Evolutionary conservation across 2,113 vertebrate species (phyloP).

Genomic region (Lycocorax pyrrhopterus): DNA sequence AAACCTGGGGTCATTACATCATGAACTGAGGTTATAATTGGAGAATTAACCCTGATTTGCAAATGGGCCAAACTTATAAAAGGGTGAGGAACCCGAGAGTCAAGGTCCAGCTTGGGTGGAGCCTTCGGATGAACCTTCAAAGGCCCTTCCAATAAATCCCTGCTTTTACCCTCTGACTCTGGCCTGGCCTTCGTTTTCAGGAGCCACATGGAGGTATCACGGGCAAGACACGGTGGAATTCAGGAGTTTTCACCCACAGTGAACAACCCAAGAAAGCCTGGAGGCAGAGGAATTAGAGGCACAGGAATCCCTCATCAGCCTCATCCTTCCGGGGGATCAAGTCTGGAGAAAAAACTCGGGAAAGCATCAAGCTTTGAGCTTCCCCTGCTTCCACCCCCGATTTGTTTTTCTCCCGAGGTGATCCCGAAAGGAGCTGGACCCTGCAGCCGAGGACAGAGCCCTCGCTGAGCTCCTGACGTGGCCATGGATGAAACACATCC

Average conservation of each 20-base stretch:
- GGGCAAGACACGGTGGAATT: not conserved
- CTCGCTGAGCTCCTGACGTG: fast-evolving
- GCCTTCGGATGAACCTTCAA: not conserved
- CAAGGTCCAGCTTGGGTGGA: not conserved
- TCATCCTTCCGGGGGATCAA: not conserved
- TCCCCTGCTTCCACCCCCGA: fast-evolving
- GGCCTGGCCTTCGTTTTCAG: not conserved
- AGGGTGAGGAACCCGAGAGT: not conserved
- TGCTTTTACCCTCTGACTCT: not conserved
- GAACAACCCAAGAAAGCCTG: not conserved
- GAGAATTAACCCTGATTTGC: not conserved
- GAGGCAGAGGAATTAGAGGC: not conserved
- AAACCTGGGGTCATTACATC: too few species aligned
- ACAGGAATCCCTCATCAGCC: not conserved
- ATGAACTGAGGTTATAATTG: not conserved
- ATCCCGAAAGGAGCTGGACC: not conserved
- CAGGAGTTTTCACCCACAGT: not conserved
- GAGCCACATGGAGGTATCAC: not conserved
- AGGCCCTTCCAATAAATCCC: not conserved
- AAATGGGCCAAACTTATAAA: not conserved
- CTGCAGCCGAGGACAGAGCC: not conserved
- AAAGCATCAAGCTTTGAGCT: not conserved
- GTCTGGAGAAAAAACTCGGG: not conserved
- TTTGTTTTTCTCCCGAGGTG: not conserved
- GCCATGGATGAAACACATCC: fast-evolving